Evolutionary conservation across 2,888 invertebrate genomes (phyloP).

Genomic region (Brachycybe producta): DNA sequence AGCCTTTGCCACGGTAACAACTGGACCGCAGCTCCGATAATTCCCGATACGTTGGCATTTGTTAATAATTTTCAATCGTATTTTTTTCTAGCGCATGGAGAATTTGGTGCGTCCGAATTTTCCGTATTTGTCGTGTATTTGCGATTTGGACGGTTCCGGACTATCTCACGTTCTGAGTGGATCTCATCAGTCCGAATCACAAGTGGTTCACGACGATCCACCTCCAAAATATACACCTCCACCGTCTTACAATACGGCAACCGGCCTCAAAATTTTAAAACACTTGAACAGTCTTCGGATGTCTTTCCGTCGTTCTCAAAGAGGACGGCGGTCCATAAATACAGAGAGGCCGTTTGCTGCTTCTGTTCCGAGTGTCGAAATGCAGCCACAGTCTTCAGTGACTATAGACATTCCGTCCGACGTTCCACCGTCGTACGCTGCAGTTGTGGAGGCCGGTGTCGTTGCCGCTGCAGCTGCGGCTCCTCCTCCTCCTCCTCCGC

Average conservation of each 20-base stretch:
- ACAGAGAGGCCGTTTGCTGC: neutral
- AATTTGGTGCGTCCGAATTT: neutral
- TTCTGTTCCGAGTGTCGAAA: neutral
- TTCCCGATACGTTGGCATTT: too few relatives aligned
- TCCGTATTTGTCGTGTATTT: neutral
- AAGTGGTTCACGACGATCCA: constrained; percentile 43
- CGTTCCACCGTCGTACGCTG: constrained; percentile 9
- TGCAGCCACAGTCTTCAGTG: neutral
- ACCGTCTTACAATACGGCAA: constrained; percentile 81
- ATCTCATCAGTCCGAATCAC: neutral
- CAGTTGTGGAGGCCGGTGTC: neutral
- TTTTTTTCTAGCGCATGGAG: constrained; percentile 1
- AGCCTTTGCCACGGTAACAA: neutral
- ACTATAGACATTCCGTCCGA: neutral
- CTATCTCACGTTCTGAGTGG: neutral
- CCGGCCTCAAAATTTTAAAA: constrained; percentile 42
- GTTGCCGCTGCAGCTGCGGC: neutral
- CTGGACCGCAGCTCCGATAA: neutral
- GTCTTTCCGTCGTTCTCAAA: constrained; percentile 13
- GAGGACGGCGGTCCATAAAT: too few relatives aligned
- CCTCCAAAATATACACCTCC: constrained; percentile 90
- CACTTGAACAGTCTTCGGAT: constrained; percentile 19
- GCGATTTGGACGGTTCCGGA: neutral
- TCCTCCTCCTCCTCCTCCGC: neutral
- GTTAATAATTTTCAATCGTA: neutral